A percentile compares a stretch with the other conserved stretches of the same genome.
Evolutionary conservation across 1,140 invertebrate genomes (phyloP).

Genomic region (Drosophila murphyi): DNA sequence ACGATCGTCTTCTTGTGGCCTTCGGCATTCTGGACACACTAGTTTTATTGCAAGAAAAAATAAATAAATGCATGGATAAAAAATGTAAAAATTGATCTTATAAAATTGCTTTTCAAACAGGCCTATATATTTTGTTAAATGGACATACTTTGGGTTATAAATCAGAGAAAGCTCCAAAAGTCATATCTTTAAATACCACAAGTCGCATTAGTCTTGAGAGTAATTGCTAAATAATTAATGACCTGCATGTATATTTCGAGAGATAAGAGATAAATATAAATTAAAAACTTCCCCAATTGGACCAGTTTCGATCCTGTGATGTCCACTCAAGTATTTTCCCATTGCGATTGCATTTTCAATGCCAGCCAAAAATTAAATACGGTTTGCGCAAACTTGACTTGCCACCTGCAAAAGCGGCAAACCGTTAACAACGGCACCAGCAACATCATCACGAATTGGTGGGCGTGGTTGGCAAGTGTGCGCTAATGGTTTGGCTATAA

Average conservation of each 20-base stretch:
- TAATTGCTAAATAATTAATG: neutral
- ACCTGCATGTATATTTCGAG: conserved; percentile 3
- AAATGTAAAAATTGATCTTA: neutral
- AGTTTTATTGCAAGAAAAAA: neutral
- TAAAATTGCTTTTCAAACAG: too few relatives aligned
- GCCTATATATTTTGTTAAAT: too few relatives aligned
- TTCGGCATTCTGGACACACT: neutral
- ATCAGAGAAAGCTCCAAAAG: too few relatives aligned
- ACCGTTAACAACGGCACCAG: conserved; percentile 5
- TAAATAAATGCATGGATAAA: neutral
- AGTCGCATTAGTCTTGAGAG: neutral
- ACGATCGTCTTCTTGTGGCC: neutral
- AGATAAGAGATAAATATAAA: neutral
- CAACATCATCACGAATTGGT: conserved; percentile 43
- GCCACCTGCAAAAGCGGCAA: conserved; percentile 17
- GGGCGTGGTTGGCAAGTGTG: conserved; percentile 70
- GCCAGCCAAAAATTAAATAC: conserved; percentile 43
- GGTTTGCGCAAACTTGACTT: conserved; percentile 14
- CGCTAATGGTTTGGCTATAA: conserved; percentile 68
- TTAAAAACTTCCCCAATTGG: conserved; percentile 16
- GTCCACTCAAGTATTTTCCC: conserved; percentile 17
- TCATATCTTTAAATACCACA: too few relatives aligned
- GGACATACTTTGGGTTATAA: too few relatives aligned
- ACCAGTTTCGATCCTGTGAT: conserved; percentile 29
- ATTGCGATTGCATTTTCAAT: conserved; percentile 40